Percentiles rank a stretch among this genome's conserved stretches.
Evolutionary conservation across 2,888 invertebrate species (phyloP).

Genomic region (Nineta flava): DNA sequence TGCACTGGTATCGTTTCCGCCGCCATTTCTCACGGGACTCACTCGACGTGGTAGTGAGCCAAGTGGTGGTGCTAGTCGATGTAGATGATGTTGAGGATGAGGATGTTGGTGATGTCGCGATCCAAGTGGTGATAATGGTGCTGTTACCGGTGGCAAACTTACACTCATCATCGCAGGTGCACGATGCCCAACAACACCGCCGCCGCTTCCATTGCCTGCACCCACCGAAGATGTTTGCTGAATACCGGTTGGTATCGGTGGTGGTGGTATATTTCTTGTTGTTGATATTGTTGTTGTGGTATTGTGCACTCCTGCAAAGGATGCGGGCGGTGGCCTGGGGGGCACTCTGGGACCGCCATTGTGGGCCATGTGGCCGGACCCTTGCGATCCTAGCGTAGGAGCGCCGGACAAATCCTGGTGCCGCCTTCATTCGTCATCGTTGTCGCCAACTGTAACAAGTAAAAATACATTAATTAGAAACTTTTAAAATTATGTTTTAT

Average conservation of each 20-base stretch:
- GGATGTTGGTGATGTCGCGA: conserved; percentile 16
- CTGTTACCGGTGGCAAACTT: conserved; percentile 36
- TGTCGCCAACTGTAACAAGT: conserved; percentile 40
- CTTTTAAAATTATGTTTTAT: too few relatives aligned
- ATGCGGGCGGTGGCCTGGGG: conserved; percentile 54
- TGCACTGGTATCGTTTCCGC: conserved; percentile 20
- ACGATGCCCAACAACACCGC: conserved; percentile 29
- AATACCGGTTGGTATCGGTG: conserved; percentile 54
- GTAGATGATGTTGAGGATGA: conserved; percentile 8
- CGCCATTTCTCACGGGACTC: conserved; percentile 9
- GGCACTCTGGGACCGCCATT: conserved; percentile 32
- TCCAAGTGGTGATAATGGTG: conserved; percentile 32
- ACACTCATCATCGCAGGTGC: conserved; percentile 37
- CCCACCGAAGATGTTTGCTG: conserved; percentile 34
- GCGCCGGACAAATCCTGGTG: conserved; percentile 63
- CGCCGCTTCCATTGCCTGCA: conserved; percentile 7
- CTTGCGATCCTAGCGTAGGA: conserved; percentile 6
- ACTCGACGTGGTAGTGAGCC: conserved; percentile 2
- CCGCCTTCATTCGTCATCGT: conserved; percentile 47
- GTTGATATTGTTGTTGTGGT: conserved; percentile 41
- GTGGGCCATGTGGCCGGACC: conserved; percentile 13
- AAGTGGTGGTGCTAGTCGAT: conserved; percentile 10
- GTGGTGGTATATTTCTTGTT: conserved; percentile 29
- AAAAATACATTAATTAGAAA: conserved; percentile 10
- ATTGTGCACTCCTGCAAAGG: conserved; percentile 56